Evolutionary conservation across 2,113 vertebrate genomes (phyloP).

Genomic region (Gyps fulvus): DNA sequence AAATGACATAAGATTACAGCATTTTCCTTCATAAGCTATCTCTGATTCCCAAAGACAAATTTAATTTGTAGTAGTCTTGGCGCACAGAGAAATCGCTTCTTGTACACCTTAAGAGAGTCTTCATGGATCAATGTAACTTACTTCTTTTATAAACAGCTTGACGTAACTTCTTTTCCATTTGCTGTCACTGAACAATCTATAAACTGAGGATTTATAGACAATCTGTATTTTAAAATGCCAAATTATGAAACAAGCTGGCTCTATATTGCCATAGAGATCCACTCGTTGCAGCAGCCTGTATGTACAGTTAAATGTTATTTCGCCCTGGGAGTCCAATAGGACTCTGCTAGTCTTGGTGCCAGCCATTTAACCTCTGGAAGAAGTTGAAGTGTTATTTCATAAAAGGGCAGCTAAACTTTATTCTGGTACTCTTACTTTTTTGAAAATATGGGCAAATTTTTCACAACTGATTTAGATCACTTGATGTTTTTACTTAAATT

Average conservation of each 20-base stretch:
- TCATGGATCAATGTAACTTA: not conserved
- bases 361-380: not conserved
- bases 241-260: not conserved
- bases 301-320: not conserved
- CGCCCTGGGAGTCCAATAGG: not conserved
- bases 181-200: not conserved
- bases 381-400: not conserved
- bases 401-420: not conserved
- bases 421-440: not conserved
- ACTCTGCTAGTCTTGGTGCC: not conserved
- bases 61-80: not conserved
- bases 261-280: not conserved
- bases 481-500: not conserved
- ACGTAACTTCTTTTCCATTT: not conserved
- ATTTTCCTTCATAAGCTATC: not conserved
- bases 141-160: not conserved
- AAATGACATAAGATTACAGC: not conserved
- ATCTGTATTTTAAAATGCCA: not conserved
- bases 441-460: not conserved
- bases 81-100: not conserved
- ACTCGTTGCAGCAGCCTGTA: not conserved
- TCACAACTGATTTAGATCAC: not conserved
- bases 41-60: not conserved
- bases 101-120: not conserved
- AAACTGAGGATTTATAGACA: not conserved